A percentile compares a stretch with the other conserved stretches of the same genome.
These are phyloP conservation scores for Scyliorhinus canicula DNA, from an alignment of 2,797 vertebrate species.

Conservation along the genomic window DNA sequence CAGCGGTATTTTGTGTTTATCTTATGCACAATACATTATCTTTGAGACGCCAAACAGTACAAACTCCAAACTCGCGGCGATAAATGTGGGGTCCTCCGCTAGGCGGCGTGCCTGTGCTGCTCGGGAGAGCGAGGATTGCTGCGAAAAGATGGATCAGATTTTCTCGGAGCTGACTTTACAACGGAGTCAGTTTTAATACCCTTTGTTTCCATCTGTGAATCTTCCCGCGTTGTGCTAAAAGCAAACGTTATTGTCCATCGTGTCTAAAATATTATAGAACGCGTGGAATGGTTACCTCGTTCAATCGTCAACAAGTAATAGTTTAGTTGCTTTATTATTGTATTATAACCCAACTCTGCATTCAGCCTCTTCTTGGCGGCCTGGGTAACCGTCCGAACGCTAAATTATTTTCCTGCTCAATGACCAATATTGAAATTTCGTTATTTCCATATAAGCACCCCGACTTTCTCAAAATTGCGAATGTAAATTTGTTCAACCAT, in stretches of 20 bases:
- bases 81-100: background rate
- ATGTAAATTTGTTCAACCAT: background rate
- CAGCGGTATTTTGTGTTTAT: slow-evolving; percentile 36
- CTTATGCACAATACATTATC: slow-evolving; percentile 19
- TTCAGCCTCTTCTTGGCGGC: background rate
- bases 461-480: background rate
- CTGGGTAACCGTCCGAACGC: too few relatives aligned
- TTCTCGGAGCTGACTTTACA: background rate
- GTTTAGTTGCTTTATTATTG: background rate
- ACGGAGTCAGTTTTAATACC: background rate
- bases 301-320: background rate
- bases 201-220: slow-evolving; percentile 26
- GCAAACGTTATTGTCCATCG: background rate
- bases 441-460: background rate
- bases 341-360: background rate
- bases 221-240: background rate
- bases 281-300: background rate
- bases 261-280: background rate
- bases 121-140: background rate
- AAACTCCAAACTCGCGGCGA: background rate
- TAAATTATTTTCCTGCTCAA: background rate
- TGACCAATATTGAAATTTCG: background rate
- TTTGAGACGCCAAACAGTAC: slow-evolving; percentile 10
- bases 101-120: slow-evolving; percentile 12
- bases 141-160: background rate